Base-by-base conservation (phyloP, 2,888 invertebrate species). In the Ptychoptera albimana region DNA sequence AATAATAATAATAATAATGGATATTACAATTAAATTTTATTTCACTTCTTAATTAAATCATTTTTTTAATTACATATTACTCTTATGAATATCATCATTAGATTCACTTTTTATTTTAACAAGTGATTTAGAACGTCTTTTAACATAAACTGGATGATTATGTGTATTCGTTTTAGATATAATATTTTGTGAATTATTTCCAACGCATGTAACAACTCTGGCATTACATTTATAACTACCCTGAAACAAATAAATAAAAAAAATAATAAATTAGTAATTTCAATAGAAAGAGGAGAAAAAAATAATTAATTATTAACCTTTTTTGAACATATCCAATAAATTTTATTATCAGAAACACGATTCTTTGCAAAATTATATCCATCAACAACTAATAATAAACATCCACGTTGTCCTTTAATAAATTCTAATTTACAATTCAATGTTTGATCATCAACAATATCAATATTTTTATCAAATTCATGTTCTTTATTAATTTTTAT, bases 291-390 rank as follows among this genome's bases (percentile, higher is more conserved):
- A 1, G 11, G 2, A 11, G n/a, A 30, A 41, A 41, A 43, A 34
- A 35, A 9, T 10, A 12, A n/a, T 9, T 9, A 11, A 13, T 8
- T 12, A 43, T 32, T 51, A 45, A 64, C 65, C 57, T 65, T 65
- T 50, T 63, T 64, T 2, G 65, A 59, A 48, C 65, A 65, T 46
- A 65, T 63, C 65, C 65, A 65, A 48, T 65, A 65, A 1, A 63
- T 65, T 50, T 62, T 65, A 2, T 57, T 53, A 2, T 61, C 63
- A 44, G 58, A 60, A n/a, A 57, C 55, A 12, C 65, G 57, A 52
- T 66, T 66, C 23, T 61, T 57, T 29, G 64, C 64, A 51, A 60
- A 66, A 50, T 57, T 58, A 50, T 58, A 60, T 1, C 61, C 61
- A 41, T 61, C 58, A 9, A 60, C 57, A 7, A 58, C 54, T 44